Evolutionary conservation across 2,888 invertebrate genomes (phyloP).

Genomic region (Pediacus dermestoides): DNA sequence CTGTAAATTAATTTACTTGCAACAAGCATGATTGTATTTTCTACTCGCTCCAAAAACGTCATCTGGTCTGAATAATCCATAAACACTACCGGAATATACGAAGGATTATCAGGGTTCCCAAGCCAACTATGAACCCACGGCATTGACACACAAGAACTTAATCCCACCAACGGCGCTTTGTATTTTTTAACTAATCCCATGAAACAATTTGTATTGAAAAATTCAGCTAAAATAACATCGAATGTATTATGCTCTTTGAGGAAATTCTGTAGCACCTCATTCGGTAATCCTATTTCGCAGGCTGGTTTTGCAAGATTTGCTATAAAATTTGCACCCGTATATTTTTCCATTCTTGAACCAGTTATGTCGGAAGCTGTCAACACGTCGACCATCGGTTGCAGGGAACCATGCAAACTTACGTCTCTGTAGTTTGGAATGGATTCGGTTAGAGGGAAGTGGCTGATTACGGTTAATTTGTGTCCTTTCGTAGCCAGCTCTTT

Average conservation of each 20-base stretch:
- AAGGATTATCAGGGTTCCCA: constrained; percentile 52
- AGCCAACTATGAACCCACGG: constrained; percentile 52
- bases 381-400: constrained; percentile 9
- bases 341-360: constrained; percentile 15
- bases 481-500: constrained; percentile 59
- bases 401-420: constrained; percentile 45
- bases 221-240: constrained; percentile 64
- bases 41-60: constrained; percentile 44
- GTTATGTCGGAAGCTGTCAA: constrained; percentile 14
- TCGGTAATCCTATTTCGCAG: constrained; percentile 18
- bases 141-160: constrained; percentile 52
- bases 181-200: constrained; percentile 63
- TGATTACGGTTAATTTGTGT: constrained; percentile 66
- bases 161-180: constrained; percentile 51
- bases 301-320: constrained; percentile 11
- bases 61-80: constrained; percentile 41
- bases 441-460: constrained; percentile 57
- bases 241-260: constrained; percentile 53
- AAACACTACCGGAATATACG: constrained; percentile 52
- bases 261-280: constrained; percentile 33
- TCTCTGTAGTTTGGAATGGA: constrained; percentile 57
- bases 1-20: constrained; percentile 29
- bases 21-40: constrained; percentile 45
- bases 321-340: constrained; percentile 11
- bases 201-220: constrained; percentile 70